Base-by-base conservation (phyloP, 2,797 vertebrate species). In the Sebastes vulpes region DNA sequence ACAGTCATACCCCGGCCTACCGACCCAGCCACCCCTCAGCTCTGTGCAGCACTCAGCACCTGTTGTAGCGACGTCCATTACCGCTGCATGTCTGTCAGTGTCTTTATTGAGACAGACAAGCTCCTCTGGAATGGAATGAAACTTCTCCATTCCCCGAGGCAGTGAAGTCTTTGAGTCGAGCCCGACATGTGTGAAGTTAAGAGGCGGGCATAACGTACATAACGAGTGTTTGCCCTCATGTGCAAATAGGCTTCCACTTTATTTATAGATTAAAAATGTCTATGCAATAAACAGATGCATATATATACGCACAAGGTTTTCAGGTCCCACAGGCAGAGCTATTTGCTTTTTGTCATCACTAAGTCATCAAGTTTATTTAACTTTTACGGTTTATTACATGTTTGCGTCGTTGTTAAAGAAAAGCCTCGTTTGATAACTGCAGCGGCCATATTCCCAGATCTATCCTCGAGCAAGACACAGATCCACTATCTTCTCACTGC, bases 101-200 rank as follows among this genome's bases (percentile, higher is more conserved):
- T 77, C 31, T 79, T 60, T 60, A 84, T 74, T 66, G 79, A 88
- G 74, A 70, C 50, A n/a, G 74, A 64, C 57, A 31, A 48, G 71
- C 68, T 80, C 56, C 56, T 65, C 74, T 69, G 70, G 86, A 83
- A 69, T 65, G 72, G 58, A 76, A 81, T 16, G 68, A 83, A 63
- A 67, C 56, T 20, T 74, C 53, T 76, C 53, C 14, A 0, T 57
- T 66, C 63, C 80, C 82, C 0, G 11, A 83, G 81, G 82, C 18
- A 3, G 9, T 52, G 3, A 3, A 10, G 23, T 38, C 64, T 69
- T 31, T 57, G 10, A 72, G 46, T 32, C 18, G 2, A 65, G 31
- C 6, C 20, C 5, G 8, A 61, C 52, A 63, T 3, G 14, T 72
- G 74, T 81, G 68, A 64, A 63, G 21, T 29, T 26, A n/a, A 35